Conservation (phyloP, 2,797 vertebrate genomes). For the Eutrigla gurnardus region DNA sequence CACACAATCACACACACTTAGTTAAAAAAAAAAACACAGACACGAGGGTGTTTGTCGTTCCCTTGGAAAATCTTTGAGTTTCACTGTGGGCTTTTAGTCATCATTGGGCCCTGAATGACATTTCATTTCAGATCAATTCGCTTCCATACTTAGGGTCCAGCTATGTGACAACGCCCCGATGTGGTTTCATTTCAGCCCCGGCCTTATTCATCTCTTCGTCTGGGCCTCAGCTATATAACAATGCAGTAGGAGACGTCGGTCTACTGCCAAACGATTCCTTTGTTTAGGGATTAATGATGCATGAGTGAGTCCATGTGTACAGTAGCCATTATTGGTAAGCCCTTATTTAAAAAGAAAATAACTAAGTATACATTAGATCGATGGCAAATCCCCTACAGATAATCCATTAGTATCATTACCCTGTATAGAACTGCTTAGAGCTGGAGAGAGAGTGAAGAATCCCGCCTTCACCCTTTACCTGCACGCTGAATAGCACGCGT, state of each 20-base stretch:
- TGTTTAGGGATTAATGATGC: constrained; percentile 71
- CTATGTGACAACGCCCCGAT: constrained; percentile 15
- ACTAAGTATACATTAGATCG: constrained; percentile 28
- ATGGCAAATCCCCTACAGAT: constrained; percentile 26
- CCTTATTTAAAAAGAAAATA: background rate
- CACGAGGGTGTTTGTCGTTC: background rate
- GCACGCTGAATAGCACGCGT: background rate
- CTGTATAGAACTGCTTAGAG: background rate
- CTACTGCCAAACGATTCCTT: constrained; percentile 54
- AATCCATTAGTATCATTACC: constrained; percentile 1
- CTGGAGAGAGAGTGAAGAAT: background rate
- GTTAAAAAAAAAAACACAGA: constrained; percentile 6
- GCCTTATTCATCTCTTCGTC: constrained; percentile 1
- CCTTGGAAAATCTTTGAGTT: background rate
- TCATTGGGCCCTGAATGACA: constrained; percentile 12
- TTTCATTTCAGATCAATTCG: constrained; percentile 36
- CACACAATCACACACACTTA: constrained; percentile 26
- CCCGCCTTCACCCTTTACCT: background rate
- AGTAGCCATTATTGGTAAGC: constrained; percentile 41
- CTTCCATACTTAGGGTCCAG: constrained; percentile 7
- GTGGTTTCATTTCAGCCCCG: constrained; percentile 2
- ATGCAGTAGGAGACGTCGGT: constrained; percentile 27
- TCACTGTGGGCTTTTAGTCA: constrained; percentile 7
- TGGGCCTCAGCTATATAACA: constrained; percentile 17
- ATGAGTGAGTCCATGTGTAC: constrained; percentile 51